Percentiles rank a stretch among this genome's conserved stretches.
phyloP scores from a whole-genome alignment of 2,113 vertebrate genomes.

The Galemys pyrenaicus region DNA sequence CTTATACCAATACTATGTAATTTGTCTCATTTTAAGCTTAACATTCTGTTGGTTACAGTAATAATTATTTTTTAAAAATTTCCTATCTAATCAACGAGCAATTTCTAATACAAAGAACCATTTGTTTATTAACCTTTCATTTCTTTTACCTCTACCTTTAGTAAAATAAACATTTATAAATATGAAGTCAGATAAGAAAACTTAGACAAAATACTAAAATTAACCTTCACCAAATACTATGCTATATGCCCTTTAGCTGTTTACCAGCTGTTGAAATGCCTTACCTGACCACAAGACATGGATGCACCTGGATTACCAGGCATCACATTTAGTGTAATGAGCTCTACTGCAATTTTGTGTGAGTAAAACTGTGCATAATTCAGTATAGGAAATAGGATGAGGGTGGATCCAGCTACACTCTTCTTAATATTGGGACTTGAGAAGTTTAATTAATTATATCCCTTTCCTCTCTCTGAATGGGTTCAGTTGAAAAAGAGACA shows the following conservation, averaged over 20 bases:
- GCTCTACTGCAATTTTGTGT: background rate
- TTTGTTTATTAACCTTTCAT: background rate
- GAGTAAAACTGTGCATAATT: background rate
- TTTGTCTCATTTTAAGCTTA: background rate
- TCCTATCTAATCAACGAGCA: background rate
- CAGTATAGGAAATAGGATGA: background rate
- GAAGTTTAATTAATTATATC: background rate
- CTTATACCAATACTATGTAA: background rate
- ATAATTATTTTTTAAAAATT: background rate
- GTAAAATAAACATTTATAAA: background rate
- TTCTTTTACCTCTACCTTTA: background rate
- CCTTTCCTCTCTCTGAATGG: background rate
- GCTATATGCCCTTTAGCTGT: background rate
- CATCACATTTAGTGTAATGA: background rate
- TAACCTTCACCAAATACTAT: background rate
- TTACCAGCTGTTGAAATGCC: background rate
- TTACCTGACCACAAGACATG: background rate
- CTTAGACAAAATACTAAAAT: too few relatives aligned
- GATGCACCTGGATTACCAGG: background rate
- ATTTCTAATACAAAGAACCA: background rate
- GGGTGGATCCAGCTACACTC: background rate
- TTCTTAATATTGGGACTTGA: background rate
- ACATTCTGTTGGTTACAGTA: background rate
- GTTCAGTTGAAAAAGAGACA: background rate
- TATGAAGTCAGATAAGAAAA: background rate